Evolutionary conservation across 2,888 invertebrate species (phyloP), one percentile per base, ranked within the genome.

Genomic region (Drosophila trichaetosa): DNA sequence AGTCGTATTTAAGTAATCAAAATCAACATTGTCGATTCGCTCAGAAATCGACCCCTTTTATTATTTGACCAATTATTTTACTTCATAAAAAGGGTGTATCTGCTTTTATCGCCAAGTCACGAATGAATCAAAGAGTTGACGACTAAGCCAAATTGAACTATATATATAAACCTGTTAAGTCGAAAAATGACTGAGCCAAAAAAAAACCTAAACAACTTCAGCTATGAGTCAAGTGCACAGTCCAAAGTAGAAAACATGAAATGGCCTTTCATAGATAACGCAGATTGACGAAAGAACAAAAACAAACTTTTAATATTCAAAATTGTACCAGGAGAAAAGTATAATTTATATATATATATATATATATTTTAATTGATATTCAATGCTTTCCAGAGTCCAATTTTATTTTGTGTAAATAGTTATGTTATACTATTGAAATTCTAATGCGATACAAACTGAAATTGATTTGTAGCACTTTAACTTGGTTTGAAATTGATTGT

Each of bases 181-280:
- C 21, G 13, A 21, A 13, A 46, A 21, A 21, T 46, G 13, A 46
- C 16, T 16, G 4, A 31, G 13, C 5, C 31, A 40, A 10, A 31
- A 42, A 36, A 18, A 3, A 24, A 24, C 16, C 13, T 3, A 21
- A 46, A 13, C 2, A 7, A 7, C 13, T 21, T 46, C 13, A 21
- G 21, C 7, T 4, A 16, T 70, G 64, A 70, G 49, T 70, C 54
- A 65, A 42, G 36, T 64, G 29, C 29, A 13, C 13, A 31, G 54
- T 34, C 54, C 27, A 49, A 64, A 56, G 7, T 46, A 46, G 21
- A 24, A 8, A 24, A 1, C 0, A 24, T 46, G 2, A 24, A 46
- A 2, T 24, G 5, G 11, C 5, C 5, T 8, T 24, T 8, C 8
- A 4, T 8, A 46, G 42, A 52, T 24, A 18, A 5, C 3, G 21